Percentiles rank a stretch among this genome's conserved stretches.
Conservation (phyloP, 2,113 vertebrate species). For the Cyprinodon variegatus region DNA sequence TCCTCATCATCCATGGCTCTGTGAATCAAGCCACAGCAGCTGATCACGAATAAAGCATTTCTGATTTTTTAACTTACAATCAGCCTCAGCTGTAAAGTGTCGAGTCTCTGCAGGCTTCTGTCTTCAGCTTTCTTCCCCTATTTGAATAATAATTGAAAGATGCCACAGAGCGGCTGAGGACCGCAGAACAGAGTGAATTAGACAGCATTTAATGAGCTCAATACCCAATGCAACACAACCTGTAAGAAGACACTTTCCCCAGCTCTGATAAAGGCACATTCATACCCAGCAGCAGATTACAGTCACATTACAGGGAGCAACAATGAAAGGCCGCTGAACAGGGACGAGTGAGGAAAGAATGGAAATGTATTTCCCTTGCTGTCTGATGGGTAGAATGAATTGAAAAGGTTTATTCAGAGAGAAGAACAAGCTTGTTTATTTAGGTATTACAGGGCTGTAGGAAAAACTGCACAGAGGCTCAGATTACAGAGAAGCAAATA, state of each 20-base stretch:
- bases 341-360: slow-evolving; percentile 28
- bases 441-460: slow-evolving; percentile 15
- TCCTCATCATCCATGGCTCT: slow-evolving; percentile 17
- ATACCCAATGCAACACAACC: slow-evolving; percentile 55
- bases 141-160: slow-evolving; percentile 70
- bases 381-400: slow-evolving; percentile 39
- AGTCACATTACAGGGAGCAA: slow-evolving; percentile 61
- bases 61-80: slow-evolving; percentile 29
- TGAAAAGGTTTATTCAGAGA: slow-evolving; percentile 47
- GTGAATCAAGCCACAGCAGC: slow-evolving; percentile 17
- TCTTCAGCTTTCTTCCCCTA: slow-evolving; percentile 48
- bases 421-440: slow-evolving; percentile 50
- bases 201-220: slow-evolving; percentile 65
- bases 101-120: slow-evolving; percentile 36
- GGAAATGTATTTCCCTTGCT: slow-evolving; percentile 46
- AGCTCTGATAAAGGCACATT: slow-evolving; percentile 59
- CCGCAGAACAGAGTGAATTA: slow-evolving; percentile 64
- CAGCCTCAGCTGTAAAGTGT: slow-evolving; percentile 3
- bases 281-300: slow-evolving; percentile 58
- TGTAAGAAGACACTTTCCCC: slow-evolving; percentile 56
- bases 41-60: slow-evolving; percentile 32
- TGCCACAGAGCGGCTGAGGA: slow-evolving; percentile 37
- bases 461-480: background rate
- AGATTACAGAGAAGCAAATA: slow-evolving; percentile 13
- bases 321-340: slow-evolving; percentile 46